A percentile compares a stretch with the other conserved stretches of the same genome.
phyloP scores from a whole-genome alignment of 1,140 invertebrate species.

The Nautilus pompilius region DNA sequence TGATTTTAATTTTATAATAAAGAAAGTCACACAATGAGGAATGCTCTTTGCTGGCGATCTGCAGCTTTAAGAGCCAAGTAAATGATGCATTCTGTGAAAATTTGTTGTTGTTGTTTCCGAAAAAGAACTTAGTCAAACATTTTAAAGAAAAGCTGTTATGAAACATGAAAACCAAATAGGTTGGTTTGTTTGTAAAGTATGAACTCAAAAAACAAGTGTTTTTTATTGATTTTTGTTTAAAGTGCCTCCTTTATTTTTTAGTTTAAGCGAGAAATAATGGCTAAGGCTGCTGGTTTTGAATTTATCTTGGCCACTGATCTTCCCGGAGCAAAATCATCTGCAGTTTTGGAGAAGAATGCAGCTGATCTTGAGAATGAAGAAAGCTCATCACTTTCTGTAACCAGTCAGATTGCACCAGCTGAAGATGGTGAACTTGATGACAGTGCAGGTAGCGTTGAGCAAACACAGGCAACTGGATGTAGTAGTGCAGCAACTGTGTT shows the following conservation, averaged over 20 bases:
- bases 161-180: not conserved
- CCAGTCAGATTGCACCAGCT: not conserved
- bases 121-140: not conserved
- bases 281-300: constrained; percentile 44
- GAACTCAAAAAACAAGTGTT: not conserved
- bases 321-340: too few species aligned
- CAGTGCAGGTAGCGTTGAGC: constrained; percentile 15
- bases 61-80: too few species aligned
- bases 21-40: too few species aligned
- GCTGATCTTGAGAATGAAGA: constrained; percentile 4
- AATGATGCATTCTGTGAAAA: too few species aligned
- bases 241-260: constrained; percentile 29
- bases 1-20: too few species aligned
- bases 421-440: not conserved
- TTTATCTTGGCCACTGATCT: constrained; percentile 44
- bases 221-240: constrained; percentile 11
- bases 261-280: constrained; percentile 44
- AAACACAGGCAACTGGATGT: not conserved
- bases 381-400: not conserved
- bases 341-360: constrained; percentile 23
- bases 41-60: too few species aligned
- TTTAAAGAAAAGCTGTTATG: too few species aligned
- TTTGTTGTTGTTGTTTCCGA: not conserved
- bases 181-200: not conserved
- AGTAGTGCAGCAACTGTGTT: not conserved